Evolutionary conservation across 1,140 invertebrate species (phyloP), one percentile per base, ranked within the genome.

Genomic region (Vanessa tameamea): DNA sequence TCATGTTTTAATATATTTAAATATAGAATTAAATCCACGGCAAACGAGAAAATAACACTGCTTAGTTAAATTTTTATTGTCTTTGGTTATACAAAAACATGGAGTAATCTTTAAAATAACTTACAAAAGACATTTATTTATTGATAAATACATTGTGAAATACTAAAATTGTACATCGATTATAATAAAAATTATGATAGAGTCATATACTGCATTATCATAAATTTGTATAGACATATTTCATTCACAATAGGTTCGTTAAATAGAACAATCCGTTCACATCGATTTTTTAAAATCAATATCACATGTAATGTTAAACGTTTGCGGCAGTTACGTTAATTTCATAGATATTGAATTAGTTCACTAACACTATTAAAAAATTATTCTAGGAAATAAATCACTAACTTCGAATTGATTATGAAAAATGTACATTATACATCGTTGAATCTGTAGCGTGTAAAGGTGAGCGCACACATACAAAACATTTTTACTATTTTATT

Each of bases 31-130:
- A 64, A 63, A 47, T 69, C 50, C 64, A 66, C 47, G 50, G 61
- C 64, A 70, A 57, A 67, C 78, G 74, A 81, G 83, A 87, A 87
- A 86, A 87, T 81, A 87, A 85, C 79, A 80, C 79, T 74, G 76
- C 89, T 89, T 90, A 91, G 81, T 91, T 92, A 89, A 91, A 92
- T 92, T 92, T 91, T 92, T 92, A 92, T 92, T 92, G 90, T 92
- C 90, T 92, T 92, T 92, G 87, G 88, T 91, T 90, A 92, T 92
- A 92, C 87, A 92, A 91, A 92, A 92, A 91, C 90, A 92, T 86
- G 85, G 86, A 91, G 84, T 89, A 90, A 89, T 91, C 81, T 87
- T 91, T 88, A 90, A 92, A 92, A 92, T 89, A 92, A 92, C 82
- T 91, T 91, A 92, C 89, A 91, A 92, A 88, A 80, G 90, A 87